Base-by-base conservation (phyloP, 2,797 vertebrate genomes). In the Acestrorhynchus altus region DNA sequence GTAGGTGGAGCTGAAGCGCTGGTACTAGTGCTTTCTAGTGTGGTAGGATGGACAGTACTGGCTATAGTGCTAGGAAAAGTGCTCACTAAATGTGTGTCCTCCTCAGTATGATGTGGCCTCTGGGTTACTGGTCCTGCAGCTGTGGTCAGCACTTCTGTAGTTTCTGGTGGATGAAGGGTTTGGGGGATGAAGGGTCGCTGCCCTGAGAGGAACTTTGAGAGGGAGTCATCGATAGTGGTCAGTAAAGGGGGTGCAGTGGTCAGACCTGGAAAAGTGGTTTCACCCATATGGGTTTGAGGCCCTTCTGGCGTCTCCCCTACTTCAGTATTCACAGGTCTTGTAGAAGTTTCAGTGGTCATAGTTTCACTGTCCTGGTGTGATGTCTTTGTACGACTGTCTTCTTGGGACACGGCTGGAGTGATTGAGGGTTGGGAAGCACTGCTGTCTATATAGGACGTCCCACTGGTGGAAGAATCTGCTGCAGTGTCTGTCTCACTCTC, bases 331-430 rank as follows among this genome's bases (percentile, higher is more conserved):
- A 74, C 49, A 0, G 83, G 0, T 1, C 75, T 75, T 1, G 86
- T 81, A 42, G 90, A 92, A 0, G 89, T 86, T 42, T 89, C 83
- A 0, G 73, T 91, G 74, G 87, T 11, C 47, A 78, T 39, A 18
- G 90, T 70, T 49, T 89, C 67, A 73, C 72, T 52, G 28, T 82
- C 80, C 44, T 74, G 71, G 73, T 54, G 90, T 75, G 82, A 81
- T 0, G 56, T 80, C 1, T 79, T 63, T 0, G 83, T 82, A 44
- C 47, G 65, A 66, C 74, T 83, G 26, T 82, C 76, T 16, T 83
- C 80, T 8, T 85, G 72, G 3, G 85, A 83, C 15, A 76, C 9
- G 0, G 90, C 80, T 0, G 93, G 85, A 1, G 92, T 79, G 0
- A 88, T 85, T 0, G 90, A 93, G 22, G 90, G 90, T 46, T 84